phyloP scores from a whole-genome alignment of 1,140 invertebrate species.

The Dryas iulia region DNA sequence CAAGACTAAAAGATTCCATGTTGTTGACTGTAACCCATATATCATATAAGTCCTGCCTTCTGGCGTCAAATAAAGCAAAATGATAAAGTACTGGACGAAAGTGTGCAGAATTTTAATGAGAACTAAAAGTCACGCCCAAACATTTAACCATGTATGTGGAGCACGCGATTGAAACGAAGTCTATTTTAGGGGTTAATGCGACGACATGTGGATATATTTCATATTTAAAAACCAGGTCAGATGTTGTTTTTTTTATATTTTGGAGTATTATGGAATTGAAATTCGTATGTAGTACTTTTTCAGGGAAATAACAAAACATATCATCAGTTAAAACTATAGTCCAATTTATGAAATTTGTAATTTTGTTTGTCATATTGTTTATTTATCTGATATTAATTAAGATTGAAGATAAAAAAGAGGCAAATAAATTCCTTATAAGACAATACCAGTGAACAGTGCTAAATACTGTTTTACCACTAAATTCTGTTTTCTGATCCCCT shows the following conservation, averaged over 20 bases:
- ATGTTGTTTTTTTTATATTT: not conserved
- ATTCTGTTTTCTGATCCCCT: too few species aligned
- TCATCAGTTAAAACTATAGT: too few species aligned
- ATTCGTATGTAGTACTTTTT: not conserved
- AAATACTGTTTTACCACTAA: too few species aligned
- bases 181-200: not conserved
- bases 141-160: not conserved
- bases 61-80: not conserved
- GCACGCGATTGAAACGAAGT: not conserved
- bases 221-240: not conserved
- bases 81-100: not conserved
- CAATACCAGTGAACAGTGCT: too few species aligned
- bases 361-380: too few species aligned
- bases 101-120: not conserved
- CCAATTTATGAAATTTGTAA: too few species aligned
- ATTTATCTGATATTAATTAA: too few species aligned
- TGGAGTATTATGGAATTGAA: not conserved
- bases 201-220: not conserved
- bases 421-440: too few species aligned
- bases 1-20: not conserved
- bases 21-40: not conserved
- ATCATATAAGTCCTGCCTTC: not conserved
- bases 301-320: too few species aligned
- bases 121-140: constrained; percentile 1
- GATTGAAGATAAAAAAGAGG: too few species aligned